Base-by-base conservation (phyloP, 2,888 invertebrate genomes). In the Conops quadrifasciatus region DNA sequence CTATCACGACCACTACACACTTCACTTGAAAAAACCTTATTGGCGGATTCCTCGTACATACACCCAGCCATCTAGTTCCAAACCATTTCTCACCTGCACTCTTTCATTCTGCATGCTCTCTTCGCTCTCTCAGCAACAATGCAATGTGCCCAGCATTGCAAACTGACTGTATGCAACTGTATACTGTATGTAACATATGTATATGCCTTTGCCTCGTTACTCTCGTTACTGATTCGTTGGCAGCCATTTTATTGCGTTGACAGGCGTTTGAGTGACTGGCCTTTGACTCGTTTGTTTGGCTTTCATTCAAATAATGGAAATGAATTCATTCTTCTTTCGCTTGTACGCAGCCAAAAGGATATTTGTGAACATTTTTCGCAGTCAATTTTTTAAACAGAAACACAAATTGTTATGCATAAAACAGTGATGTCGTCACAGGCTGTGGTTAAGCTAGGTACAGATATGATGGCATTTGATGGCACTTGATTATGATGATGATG, bases 221-320 rank as follows among this genome's bases (percentile, higher is more conserved):
- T 0, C 3, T n/a, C 4, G 15, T 15, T 1, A 3, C 53, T 5
- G 21, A 2, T 1, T 53, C 49, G 15, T 53, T 53, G 69, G 36
- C 60, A 58, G 58, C 72, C 63, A 67, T 70, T 65, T 72, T 70
- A 47, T 66, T 71, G 60, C 53, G 67, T 71, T 72, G 63, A 63
- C 63, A 63, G 63, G 24, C 47, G 63, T 36, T 36, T 36, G 36
- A 43, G 36, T 63, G 63, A 45, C 21, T 45, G 24, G 47, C 63
- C 63, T 63, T 63, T 63, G 63, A 63, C 63, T 24, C 43, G 47
- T 45, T 45, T 21, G 24, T 19, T 62, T n/a, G 19, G 21, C 43
- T 1, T 63, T 24, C 59, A 5, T 26, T 9, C 24, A 45, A 24
- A 45, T n/a, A 43, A 63, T 36, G 24, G 21, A 45, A 63, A 45